Base-by-base conservation (phyloP, 2,888 invertebrate species). In the Papilio protenor region DNA sequence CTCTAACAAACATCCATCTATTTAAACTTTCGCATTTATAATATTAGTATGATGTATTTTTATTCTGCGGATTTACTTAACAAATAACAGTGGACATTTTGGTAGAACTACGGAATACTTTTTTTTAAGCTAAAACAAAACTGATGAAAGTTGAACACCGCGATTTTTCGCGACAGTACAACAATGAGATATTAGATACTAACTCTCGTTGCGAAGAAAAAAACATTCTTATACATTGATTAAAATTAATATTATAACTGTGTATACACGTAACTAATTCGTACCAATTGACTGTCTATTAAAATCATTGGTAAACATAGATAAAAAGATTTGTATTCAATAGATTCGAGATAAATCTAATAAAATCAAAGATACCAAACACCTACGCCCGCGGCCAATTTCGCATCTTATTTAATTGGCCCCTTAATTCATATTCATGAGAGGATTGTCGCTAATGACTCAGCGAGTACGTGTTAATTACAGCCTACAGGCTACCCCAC, bases 381-480 rank as follows among this genome's bases (percentile, higher is more conserved):
- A 73, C 78, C 78, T 49, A 78, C 78, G 75, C 71, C 66, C 73
- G 78, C 73, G 78, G 81, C 79, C 78, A 82, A 83, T 80, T 82
- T 81, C 79, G 77, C 79, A 69, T 80, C 82, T 78, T 80, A 79
- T 80, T 79, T 82, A 84, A 84, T 83, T 84, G 80, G 81, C 70
- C 61, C 74, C 77, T 74, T 76, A 79, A 78, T 78, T 78, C 77
- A 82, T 80, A 83, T 81, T 79, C 82, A 84, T 82, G 84, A 85
- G 80, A 81, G 81, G 79, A 82, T 83, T 81, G 81, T 81, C 80
- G 80, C 82, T 82, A 82, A 82, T 81, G 83, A 83, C 82, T 81
- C 71, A 57, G 16, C 55, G 66, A 72, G 75, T 79, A 83, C 83
- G 81, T 80, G 81, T 81, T 81, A 81, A 81, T 83, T 59, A 23